Evolutionary conservation across 2,113 vertebrate species (phyloP), one percentile per base, ranked within the genome.

Genomic region (Ophiodon elongatus): DNA sequence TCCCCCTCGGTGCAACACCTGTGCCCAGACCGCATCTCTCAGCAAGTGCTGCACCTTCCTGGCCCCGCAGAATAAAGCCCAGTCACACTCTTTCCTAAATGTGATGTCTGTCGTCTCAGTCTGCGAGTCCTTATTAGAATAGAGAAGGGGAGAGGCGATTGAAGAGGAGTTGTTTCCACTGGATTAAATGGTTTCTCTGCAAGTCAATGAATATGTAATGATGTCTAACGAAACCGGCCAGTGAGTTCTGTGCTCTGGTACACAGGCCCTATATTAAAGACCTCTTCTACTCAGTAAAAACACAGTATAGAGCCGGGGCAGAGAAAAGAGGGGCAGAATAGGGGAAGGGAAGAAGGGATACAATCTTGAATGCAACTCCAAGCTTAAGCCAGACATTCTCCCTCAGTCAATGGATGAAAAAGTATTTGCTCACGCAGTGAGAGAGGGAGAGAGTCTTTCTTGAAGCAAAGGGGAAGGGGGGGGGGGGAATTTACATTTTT

Each of bases 171-270:
- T 89, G 90, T 90, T 94, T 91, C 86, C 91, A 91, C 81, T 91
- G 93, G 91, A 91, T 93, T 92, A 94, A 93, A 93, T 87, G 86
- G 89, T 86, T 93, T 92, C 89, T 88, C 86, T 84, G 91, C 88
- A 85, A 93, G 93, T 94, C 93, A 93, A 95, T 95, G 93, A 95
- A 95, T 95, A 94, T 93, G 92, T 94, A 94, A 95, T 94, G 93
- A 93, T 69, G 87, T 89, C 88, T 84, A 89, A 90, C 81, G 80
- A 92, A 92, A 88, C 79, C 82, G 75, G 75, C 57, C 83, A 88
- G 60, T 47, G 82, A 68, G 79, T 76, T 56, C 63, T 76, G 82
- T 27, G 84, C 80, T 86, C 67, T 59, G 56, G 77, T 75, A 72
- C 59, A 64, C 69, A 76, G 83, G 62, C 17, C 67, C 23, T 19